Evolutionary conservation across 2,113 vertebrate genomes (phyloP).

Genomic region (Trachemys scripta): DNA sequence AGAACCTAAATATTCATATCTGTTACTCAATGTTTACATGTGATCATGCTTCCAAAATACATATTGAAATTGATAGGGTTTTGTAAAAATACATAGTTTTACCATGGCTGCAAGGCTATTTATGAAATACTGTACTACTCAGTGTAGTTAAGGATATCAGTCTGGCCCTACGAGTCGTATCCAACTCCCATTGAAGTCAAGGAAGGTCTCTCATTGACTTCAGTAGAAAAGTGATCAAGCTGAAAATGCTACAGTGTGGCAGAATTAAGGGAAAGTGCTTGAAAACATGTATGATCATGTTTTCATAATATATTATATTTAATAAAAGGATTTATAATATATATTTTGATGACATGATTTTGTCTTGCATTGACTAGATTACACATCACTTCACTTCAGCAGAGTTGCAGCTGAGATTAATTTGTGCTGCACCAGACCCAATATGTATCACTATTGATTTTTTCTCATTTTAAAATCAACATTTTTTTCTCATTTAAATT

Average conservation of each 20-base stretch:
- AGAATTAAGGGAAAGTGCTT: background rate
- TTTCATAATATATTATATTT: too few species aligned
- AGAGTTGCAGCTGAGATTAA: background rate
- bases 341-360: background rate
- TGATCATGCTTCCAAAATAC: background rate
- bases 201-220: background rate
- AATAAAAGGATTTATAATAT: background rate
- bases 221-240: background rate
- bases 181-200: background rate
- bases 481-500: background rate
- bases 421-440: background rate
- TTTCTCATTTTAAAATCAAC: background rate
- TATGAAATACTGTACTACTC: background rate
- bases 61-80: background rate
- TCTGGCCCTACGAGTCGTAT: background rate
- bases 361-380: background rate
- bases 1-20: background rate
- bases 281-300: background rate
- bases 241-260: background rate
- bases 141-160: fast-evolving
- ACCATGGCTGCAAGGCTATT: background rate
- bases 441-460: background rate
- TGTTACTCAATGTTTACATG: background rate
- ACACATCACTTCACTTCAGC: background rate
- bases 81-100: background rate